Percentiles rank a stretch among this genome's conserved stretches.
phyloP scores from a whole-genome alignment of 2,888 invertebrate genomes.

The Cryptocephalus moraei region DNA sequence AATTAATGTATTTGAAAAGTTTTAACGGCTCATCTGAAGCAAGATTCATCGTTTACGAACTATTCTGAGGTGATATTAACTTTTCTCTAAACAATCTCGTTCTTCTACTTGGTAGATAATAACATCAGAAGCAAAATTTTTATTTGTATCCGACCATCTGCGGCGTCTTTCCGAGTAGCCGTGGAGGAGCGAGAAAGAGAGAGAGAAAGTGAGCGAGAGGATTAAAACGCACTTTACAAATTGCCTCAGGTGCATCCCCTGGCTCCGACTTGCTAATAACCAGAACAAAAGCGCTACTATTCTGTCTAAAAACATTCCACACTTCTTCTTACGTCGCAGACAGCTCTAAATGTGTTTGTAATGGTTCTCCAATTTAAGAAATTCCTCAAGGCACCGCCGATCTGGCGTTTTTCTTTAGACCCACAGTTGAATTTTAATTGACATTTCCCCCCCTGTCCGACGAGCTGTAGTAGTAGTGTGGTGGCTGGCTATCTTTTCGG shows the following conservation, averaged over 20 bases:
- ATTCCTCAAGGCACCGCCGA: slow-evolving; percentile 17
- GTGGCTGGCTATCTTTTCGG: too few species aligned
- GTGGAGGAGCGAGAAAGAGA: not conserved
- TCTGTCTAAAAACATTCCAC: slow-evolving; percentile 29
- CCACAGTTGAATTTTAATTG: too few species aligned
- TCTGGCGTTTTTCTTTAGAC: too few species aligned
- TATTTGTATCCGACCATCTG: not conserved
- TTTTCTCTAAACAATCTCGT: too few species aligned
- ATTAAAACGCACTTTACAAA: slow-evolving; percentile 2
- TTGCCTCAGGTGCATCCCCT: slow-evolving; percentile 12
- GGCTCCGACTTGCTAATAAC: slow-evolving; percentile 28
- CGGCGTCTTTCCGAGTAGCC: not conserved
- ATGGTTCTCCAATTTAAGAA: slow-evolving; percentile 34
- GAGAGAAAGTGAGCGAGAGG: slow-evolving; percentile 3
- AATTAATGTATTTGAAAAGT: too few species aligned
- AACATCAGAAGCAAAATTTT: too few species aligned
- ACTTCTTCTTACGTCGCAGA: slow-evolving; percentile 13
- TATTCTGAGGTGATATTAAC: not conserved
- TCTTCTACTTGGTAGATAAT: too few species aligned
- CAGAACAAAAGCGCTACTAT: slow-evolving; percentile 33
- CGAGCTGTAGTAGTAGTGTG: too few species aligned
- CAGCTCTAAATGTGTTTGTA: slow-evolving; percentile 22
- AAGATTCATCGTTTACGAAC: not conserved
- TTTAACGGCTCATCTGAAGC: too few species aligned
- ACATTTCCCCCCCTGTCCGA: too few species aligned